Base-by-base conservation (phyloP, 1,140 invertebrate species). In the Delia radicum region DNA sequence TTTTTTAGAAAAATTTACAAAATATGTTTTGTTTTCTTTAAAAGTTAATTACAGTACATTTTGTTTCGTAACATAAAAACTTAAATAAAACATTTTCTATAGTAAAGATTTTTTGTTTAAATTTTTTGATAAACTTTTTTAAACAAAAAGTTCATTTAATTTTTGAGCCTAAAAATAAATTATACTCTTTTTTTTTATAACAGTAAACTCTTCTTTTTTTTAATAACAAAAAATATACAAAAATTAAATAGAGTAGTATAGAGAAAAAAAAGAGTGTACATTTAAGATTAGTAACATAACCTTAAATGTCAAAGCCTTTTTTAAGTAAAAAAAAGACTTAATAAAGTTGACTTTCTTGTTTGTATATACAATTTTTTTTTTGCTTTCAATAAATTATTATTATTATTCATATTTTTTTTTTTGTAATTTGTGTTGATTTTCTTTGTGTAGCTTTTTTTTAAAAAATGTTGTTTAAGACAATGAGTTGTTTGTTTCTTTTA, bases 21-120 rank as follows among this genome's bases (percentile, higher is more conserved):
- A 69, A 69, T 69, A 69, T 67, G 63, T 69, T 29, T 69, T 69
- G 29, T 24, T 21, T 69, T 69, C 29, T 69, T 69, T 69, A 37
- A 69, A 69, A 69, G 65, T 69, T 69, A 69, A 69, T 69, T 69
- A 69, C 29, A 69, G 65, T 69, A 69, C 65, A 69, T 69, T 15
- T 29, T 69, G n/a, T 69, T 24, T 37, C 21, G 29, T 33, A 55
- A 55, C 21, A 69, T 33, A 69, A 69, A 69, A 69, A 69, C 29
- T 33, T 33, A 31, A 69, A 69, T 33, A 69, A 37, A 33, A 33
- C 33, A 37, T 69, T 69, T 69, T 69, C 65, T 69, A 69, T 18
- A 69, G 29, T 67, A 18, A 67, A 67, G 18, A 18, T 31, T 55
- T 55, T 67, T 15, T 6, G 2, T 67, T 67, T 29, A 31, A 18